Conservation (phyloP, 2,888 invertebrate species). For the Drosophila heteroneura region DNA sequence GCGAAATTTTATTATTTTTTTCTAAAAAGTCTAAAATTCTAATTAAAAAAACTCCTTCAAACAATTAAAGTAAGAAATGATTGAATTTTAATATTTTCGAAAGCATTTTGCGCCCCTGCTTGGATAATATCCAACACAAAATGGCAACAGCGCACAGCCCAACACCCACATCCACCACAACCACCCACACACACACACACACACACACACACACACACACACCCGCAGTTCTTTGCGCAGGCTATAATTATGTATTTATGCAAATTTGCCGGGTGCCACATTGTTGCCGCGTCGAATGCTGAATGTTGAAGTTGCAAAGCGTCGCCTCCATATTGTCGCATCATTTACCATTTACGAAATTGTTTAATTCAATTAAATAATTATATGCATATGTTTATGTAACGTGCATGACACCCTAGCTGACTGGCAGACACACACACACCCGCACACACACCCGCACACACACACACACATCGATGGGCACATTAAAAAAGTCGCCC, state of each 20-base stretch:
- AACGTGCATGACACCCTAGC: constrained; percentile 65
- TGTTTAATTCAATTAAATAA: constrained; percentile 84
- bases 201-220: background rate
- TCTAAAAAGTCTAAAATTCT: background rate
- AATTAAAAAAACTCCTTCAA: background rate
- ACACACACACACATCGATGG: constrained; percentile 21
- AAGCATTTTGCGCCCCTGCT: constrained; percentile 2
- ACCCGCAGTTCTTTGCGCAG: constrained; percentile 21
- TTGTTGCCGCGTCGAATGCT: constrained; percentile 43
- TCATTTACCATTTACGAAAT: constrained; percentile 83
- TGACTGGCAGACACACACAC: constrained; percentile 29
- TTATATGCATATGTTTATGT: constrained; percentile 80
- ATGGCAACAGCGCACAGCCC: constrained; percentile 5
- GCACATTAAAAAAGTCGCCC: constrained; percentile 67
- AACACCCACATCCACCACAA: background rate
- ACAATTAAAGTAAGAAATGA: background rate
- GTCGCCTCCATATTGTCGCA: constrained; percentile 75
- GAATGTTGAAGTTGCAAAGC: constrained; percentile 36
- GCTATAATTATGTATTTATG: constrained; percentile 80
- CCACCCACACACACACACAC: background rate
- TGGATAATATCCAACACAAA: background rate
- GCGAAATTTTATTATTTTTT: background rate
- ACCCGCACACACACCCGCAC: constrained; percentile 21
- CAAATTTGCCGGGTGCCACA: constrained; percentile 54
- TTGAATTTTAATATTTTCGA: background rate